Base-by-base conservation (phyloP, 2,113 vertebrate species). In the Spea bombifrons region DNA sequence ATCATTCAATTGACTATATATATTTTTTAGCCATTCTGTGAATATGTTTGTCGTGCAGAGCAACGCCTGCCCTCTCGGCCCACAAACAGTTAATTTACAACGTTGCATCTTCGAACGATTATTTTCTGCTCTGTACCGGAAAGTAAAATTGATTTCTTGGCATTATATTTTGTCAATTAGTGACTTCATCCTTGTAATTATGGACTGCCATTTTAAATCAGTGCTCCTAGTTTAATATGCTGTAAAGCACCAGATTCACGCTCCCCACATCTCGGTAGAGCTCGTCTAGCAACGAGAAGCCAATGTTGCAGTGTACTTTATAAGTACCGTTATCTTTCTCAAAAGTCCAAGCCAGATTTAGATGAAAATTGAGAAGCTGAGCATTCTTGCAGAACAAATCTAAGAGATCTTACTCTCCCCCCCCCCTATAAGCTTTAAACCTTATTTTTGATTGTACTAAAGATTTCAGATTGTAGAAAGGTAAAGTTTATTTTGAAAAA, bases 331-430 rank as follows among this genome's bases (percentile, higher is more conserved):
- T 66, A 66, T 75, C 57, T 74, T 67, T 66, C 61, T 75, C 16
- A 75, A 66, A 75, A 75, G 66, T 75, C 73, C 73, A 8, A 30
- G 48, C 73, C 63, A 66, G 30, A 57, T 46, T 75, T 66, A 66
- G 73, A 75, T 66, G 17, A 66, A 75, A 75, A 75, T 75, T 75
- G 73, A 75, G 73, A 75, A 66, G 61, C 61, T 66, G 73, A 16
- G 63, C 73, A 30, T 66, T 75, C 73, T 66, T 52, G 61, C 73
- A 75, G 73, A 75, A 66, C 73, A 66, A 75, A 75, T 75, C 46
- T 44, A 44, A 74, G 30, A 17, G 48, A 66, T 75, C 73, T 75
- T 44, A 52, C 48, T 66, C 66, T 75, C 30, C 30, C 30, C 30
- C 30, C 9, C 30, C 59, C 63, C 16, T 74, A 50, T 63, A 44